These are phyloP conservation scores for Cataglyphis cursor DNA, from an alignment of 2,888 invertebrate species.

Conservation along the genomic window DNA sequence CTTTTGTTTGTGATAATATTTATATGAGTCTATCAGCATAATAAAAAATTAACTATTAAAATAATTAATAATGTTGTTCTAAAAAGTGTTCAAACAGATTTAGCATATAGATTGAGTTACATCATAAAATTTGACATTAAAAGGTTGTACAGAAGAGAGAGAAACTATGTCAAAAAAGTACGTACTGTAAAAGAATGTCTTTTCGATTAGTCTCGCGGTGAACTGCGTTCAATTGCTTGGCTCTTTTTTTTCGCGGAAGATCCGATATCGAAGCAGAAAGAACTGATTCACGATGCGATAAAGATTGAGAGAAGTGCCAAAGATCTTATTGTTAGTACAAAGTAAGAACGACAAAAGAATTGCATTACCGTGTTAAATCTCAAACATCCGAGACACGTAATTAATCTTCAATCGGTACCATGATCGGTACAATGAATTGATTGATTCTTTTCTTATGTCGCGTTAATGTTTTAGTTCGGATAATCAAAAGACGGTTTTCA, in stretches of 20 bases:
- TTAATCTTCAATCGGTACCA: conserved; percentile 78
- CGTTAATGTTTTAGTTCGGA: conserved; percentile 54
- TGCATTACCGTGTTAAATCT: conserved; percentile 73
- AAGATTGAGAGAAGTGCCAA: conserved; percentile 63
- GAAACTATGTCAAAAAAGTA: neutral
- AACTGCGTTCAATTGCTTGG: conserved; percentile 58
- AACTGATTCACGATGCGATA: conserved; percentile 50
- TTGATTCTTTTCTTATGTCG: conserved; percentile 58
- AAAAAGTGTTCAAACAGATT: neutral
- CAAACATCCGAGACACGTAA: conserved; percentile 69
- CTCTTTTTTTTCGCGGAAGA: conserved; percentile 56
- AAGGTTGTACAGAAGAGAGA: neutral
- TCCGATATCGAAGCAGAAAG: conserved; percentile 65
- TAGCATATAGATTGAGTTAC: neutral
- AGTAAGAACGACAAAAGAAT: conserved; percentile 72
- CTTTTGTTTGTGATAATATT: neutral
- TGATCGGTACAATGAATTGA: conserved; percentile 61
- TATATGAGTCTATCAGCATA: neutral
- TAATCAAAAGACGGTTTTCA: conserved; percentile 16
- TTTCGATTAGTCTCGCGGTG: conserved; percentile 15
- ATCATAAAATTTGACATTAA: conserved; percentile 3
- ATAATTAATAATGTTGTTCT: neutral
- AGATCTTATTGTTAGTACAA: conserved; percentile 66
- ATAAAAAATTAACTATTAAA: neutral
- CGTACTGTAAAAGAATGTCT: neutral